Evolutionary conservation across 2,888 invertebrate genomes (phyloP), one percentile per base, ranked within the genome.

Genomic region (Epinotia brunnichana): DNA sequence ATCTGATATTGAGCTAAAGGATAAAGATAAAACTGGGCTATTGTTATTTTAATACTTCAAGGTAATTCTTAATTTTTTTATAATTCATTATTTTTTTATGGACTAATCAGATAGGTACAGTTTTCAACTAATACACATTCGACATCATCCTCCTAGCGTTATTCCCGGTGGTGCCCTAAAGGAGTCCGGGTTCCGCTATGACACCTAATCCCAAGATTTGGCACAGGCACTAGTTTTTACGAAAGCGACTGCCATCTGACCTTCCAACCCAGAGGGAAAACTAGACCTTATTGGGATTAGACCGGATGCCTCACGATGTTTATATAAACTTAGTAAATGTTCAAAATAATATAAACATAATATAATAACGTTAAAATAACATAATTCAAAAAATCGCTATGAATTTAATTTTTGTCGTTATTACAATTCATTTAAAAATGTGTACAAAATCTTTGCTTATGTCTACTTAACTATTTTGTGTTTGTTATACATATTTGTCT

Each of bases 401-500:
- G 39, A 71, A 41, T 70, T 62, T 15, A 59, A 29, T 51, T 71
- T 66, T 60, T 68, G 68, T 73, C 56, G 35, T 71, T 35, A n/a
- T 54, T 66, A 64, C 35, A 61, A 61, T 66, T 24, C 17, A 21
- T 70, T 56, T 44, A 69, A 70, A 69, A 70, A 53, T 54, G 73
- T 69, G 70, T 70, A 73, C 41, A 73, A 73, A 73, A 73, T 41
- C 39, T 48, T 72, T 39, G 24, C 62, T 69, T 73, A 68, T 35
- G 21, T 17, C 63, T 66, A n/a, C n/a, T n/a, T n/a, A 60, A 41
- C 54, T 62, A 68, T 73, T 39, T 53, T 63, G 61, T 61, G 66
- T 69, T 21, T 69, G 51, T 39, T 19, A 21, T 57, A 48, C n/a
- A n/a, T n/a, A n/a, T n/a, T n/a, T 35, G 21, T 17, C 63, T 66